Conservation (phyloP, 2,113 vertebrate genomes). For the Chlorodrepanis virens region DNA sequence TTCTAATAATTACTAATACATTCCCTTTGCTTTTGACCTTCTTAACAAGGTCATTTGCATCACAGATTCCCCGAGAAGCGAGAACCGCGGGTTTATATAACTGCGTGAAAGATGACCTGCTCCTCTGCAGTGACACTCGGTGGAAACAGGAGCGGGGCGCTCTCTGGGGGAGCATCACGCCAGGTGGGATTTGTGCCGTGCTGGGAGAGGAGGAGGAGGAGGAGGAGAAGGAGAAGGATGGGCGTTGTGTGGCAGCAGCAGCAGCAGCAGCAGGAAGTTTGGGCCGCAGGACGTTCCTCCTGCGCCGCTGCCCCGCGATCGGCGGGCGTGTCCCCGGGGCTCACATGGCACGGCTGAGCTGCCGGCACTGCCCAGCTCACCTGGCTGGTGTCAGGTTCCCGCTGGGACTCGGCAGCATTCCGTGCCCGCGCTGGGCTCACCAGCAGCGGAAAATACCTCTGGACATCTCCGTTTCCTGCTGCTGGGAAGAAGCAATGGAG, state of each 20-base stretch:
- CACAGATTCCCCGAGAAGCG: not conserved
- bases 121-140: not conserved
- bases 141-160: not conserved
- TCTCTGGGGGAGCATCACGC: not conserved
- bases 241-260: not conserved
- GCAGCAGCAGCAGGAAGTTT: not conserved
- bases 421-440: not conserved
- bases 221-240: not conserved
- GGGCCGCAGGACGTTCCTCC: not conserved
- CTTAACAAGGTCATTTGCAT: not conserved
- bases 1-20: not conserved
- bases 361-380: conserved; percentile 32
- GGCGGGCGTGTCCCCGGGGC: not conserved
- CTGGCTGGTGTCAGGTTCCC: conserved; percentile 58
- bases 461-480: not conserved
- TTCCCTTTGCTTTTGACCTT: not conserved
- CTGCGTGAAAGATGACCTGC: not conserved
- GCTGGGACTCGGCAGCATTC: not conserved
- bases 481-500: conserved; percentile 60
- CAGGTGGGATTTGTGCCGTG: not conserved
- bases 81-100: not conserved
- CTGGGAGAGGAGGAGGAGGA: not conserved
- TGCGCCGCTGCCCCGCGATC: not conserved
- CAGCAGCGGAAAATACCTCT: not conserved
- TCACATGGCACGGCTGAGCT: not conserved